Evolutionary conservation across 2,797 vertebrate genomes (phyloP).

Genomic region (Erithacus rubecula): DNA sequence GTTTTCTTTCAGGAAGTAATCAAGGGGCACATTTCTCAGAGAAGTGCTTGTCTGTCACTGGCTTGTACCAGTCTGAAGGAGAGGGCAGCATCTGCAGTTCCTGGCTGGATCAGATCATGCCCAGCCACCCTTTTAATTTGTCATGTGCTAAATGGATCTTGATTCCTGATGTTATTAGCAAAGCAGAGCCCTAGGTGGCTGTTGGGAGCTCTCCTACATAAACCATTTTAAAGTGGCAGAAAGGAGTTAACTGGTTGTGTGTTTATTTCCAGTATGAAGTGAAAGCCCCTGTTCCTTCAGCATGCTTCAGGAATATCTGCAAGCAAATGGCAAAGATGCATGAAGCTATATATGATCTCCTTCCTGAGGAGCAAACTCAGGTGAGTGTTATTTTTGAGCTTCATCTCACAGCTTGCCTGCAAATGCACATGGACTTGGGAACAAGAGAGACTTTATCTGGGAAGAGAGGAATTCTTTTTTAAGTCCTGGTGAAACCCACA

Average conservation of each 20-base stretch:
- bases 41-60: neutral
- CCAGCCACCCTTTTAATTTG: neutral
- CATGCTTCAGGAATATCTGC: conserved; percentile 94
- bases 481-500: neutral
- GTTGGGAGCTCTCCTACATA: neutral
- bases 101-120: neutral
- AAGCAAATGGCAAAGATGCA: conserved; percentile 99
- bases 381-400: conserved; percentile 66
- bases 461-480: neutral
- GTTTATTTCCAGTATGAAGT: conserved; percentile 88
- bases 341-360: conserved; percentile 92
- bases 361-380: conserved; percentile 96
- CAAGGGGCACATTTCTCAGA: neutral
- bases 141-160: neutral
- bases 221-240: neutral
- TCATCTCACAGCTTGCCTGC: neutral
- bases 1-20: neutral
- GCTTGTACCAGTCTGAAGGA: accelerated
- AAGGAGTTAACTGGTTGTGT: neutral
- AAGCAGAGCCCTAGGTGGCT: neutral
- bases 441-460: neutral
- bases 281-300: conserved; percentile 95
- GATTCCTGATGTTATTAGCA: neutral
- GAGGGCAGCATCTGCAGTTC: neutral
- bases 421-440: neutral